phyloP scores from a whole-genome alignment of 1,140 invertebrate species.

The Drosophila kepulauana region DNA sequence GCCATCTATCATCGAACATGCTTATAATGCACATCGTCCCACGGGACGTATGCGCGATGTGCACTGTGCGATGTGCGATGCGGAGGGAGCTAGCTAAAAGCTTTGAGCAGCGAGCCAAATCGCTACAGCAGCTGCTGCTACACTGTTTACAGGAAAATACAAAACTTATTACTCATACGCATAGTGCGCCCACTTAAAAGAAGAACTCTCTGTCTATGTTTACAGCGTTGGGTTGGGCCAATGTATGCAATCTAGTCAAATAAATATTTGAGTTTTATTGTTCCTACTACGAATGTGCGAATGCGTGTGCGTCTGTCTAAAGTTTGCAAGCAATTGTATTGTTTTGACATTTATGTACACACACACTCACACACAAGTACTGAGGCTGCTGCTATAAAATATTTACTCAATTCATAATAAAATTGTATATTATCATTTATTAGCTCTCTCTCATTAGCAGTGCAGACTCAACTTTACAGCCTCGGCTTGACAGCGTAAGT shows the following conservation, averaged over 20 bases:
- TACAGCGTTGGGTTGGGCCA: background rate
- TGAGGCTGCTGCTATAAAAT: background rate
- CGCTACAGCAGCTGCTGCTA: constrained; percentile 16
- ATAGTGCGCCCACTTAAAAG: constrained; percentile 13
- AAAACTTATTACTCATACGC: constrained; percentile 47
- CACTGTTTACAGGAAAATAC: constrained; percentile 1
- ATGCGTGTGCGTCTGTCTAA: constrained; percentile 4
- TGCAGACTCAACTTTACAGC: background rate
- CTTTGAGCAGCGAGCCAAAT: constrained; percentile 42
- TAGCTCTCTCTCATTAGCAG: constrained; percentile 13
- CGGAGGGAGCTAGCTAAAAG: constrained; percentile 21
- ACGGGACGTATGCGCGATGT: constrained; percentile 41
- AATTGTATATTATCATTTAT: constrained; percentile 13
- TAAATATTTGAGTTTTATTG: constrained; percentile 32
- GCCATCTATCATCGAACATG: constrained; percentile 41
- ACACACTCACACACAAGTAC: background rate
- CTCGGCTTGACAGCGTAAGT: background rate
- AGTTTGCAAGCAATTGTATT: constrained; percentile 15
- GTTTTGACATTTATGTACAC: constrained; percentile 34
- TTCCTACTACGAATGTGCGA: background rate
- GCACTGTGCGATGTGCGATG: background rate
- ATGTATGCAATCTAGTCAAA: constrained; percentile 5
- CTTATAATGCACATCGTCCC: constrained; percentile 26
- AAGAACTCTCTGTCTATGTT: background rate
- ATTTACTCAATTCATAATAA: constrained; percentile 12